phyloP scores from a whole-genome alignment of 2,888 invertebrate species.

The Parochlus steinenii region DNA sequence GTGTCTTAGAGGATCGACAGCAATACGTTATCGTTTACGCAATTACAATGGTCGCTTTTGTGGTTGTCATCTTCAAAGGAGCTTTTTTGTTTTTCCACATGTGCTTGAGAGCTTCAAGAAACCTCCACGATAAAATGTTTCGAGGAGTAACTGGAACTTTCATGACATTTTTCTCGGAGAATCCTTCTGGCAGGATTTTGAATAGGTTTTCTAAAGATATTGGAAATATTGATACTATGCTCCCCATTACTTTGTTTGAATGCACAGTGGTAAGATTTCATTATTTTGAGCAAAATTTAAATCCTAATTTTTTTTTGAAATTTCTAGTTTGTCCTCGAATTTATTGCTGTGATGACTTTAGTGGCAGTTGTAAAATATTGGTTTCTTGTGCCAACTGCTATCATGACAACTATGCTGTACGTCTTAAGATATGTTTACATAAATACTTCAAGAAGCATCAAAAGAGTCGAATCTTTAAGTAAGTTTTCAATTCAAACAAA shows the following conservation, averaged over 20 bases:
- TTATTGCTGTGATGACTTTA: slow-evolving; percentile 39
- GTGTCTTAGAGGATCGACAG: not conserved
- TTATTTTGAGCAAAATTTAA: not conserved
- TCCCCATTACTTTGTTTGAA: slow-evolving; percentile 43
- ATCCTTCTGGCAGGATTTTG: slow-evolving; percentile 49
- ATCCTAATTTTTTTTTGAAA: not conserved
- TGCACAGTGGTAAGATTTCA: slow-evolving; percentile 36
- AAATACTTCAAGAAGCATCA: slow-evolving; percentile 38
- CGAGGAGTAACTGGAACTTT: slow-evolving; percentile 50
- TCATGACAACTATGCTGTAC: slow-evolving; percentile 41
- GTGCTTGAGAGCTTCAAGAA: slow-evolving; percentile 45
- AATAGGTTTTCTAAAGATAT: slow-evolving; percentile 65
- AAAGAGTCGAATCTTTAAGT: slow-evolving; percentile 36
- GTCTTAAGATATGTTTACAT: slow-evolving; percentile 38
- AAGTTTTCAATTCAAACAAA: slow-evolving; percentile 38
- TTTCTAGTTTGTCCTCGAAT: slow-evolving; percentile 25
- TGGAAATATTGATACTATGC: slow-evolving; percentile 41
- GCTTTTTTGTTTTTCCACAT: slow-evolving; percentile 11
- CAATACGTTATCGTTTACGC: slow-evolving; percentile 2
- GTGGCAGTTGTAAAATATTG: slow-evolving; percentile 45
- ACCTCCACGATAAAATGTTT: slow-evolving; percentile 66
- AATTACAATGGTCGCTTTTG: slow-evolving; percentile 1
- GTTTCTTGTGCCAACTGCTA: slow-evolving; percentile 39
- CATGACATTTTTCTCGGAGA: slow-evolving; percentile 64
- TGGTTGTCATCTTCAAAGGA: slow-evolving; percentile 3